Base-by-base conservation (phyloP, 2,113 vertebrate species). In the Nannospalax galili region DNA sequence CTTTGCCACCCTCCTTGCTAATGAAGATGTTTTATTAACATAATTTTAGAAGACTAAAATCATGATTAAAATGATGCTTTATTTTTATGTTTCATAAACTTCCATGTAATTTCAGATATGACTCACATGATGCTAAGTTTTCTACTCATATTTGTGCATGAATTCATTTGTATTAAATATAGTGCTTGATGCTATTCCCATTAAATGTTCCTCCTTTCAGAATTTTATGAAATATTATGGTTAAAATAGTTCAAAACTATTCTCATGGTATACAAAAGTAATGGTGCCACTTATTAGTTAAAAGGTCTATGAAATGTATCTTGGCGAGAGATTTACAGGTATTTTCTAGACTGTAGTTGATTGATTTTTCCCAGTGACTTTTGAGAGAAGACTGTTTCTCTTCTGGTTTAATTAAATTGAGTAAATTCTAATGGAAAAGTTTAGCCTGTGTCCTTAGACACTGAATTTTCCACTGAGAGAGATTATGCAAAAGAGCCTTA, bases 401-500 rank as follows among this genome's bases (percentile, higher is more conserved):
- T 95, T 85, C n/a, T 96, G 74, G 30, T 92, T 96, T 93, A 95
- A 97, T 95, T 96, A 97, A 92, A 92, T 70, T 80, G 92, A 97
- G 77, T 11, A 95, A 69, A 91, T 28, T 96, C 37, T 97, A 97
- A 88, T 90, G 90, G 86, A 88, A 93, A 65, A 42, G 8, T 96
- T 97, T 97, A 70, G 64, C 28, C 88, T 90, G 6, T 92, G 45
- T 97, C 82, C 75, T 97, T 93, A 97, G 96, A 90, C 10, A 93
- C 58, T 93, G 1, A 88, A 62, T 96, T 98, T 97, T 97, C 79
- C 45, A 80, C 74, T 85, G 79, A 96, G 97, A 91, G 24, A 93
- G 52, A 94, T 98, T 96, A 97, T 98, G 92, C 82, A 96, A 97
- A 98, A 96, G 12, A 95, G 32, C 82, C 74, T 94, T 97, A 84